phyloP scores from a whole-genome alignment of 2,113 vertebrate species.

The Pygoscelis adeliae region DNA sequence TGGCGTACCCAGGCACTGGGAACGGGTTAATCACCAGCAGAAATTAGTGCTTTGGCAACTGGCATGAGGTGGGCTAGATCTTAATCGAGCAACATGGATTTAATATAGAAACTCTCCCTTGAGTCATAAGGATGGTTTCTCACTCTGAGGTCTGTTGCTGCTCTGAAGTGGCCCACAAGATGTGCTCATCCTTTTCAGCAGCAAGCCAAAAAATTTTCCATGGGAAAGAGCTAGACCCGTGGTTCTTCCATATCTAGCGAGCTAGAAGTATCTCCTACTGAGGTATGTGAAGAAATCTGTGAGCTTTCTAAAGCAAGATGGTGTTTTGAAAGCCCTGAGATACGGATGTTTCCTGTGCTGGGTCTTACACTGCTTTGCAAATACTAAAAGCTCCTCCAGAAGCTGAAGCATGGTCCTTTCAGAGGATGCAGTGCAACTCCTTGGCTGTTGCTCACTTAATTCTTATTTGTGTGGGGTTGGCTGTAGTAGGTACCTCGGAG shows the following conservation, averaged over 20 bases:
- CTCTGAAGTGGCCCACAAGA: neutral
- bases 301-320: neutral
- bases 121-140: neutral
- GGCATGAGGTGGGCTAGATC: neutral
- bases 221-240: neutral
- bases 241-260: neutral
- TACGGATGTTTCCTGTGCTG: accelerated
- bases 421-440: neutral
- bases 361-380: neutral
- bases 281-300: neutral
- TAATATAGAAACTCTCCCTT: neutral
- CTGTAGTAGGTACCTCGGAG: neutral
- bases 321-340: neutral
- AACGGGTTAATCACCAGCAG: neutral
- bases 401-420: neutral
- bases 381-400: neutral
- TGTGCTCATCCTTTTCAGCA: neutral
- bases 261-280: neutral
- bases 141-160: neutral
- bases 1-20: neutral
- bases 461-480: neutral
- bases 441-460: neutral
- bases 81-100: accelerated
- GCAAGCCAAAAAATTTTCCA: neutral
- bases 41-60: neutral